phyloP scores from a whole-genome alignment of 1,140 invertebrate genomes.

The Ruditapes philippinarum region DNA sequence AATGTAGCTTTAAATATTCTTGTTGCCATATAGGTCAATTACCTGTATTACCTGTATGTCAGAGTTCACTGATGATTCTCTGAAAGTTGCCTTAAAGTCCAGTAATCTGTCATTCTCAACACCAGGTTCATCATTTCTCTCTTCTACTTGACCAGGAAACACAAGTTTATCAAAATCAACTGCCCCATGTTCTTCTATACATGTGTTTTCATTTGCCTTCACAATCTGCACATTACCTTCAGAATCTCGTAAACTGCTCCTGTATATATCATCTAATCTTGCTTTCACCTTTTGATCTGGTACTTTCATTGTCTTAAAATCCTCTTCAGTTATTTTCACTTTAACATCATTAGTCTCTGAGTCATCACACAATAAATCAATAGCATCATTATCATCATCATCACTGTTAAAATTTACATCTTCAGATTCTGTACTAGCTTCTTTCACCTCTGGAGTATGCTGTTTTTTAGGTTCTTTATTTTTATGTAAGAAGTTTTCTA shows the following conservation, averaged over 20 bases:
- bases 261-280: conserved; percentile 44
- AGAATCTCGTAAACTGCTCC: conserved; percentile 34
- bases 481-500: conserved; percentile 48
- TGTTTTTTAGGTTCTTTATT: not conserved
- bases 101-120: conserved; percentile 26
- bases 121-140: not conserved
- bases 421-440: not conserved
- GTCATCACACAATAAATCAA: conserved; percentile 14
- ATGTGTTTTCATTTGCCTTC: not conserved
- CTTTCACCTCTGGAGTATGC: too few species aligned
- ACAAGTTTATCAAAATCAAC: conserved; percentile 23
- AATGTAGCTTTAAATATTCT: not conserved
- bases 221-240: conserved; percentile 18
- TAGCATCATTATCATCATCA: conserved; percentile 52
- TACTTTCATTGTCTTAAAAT: not conserved
- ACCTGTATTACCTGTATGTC: not conserved
- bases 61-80: not conserved
- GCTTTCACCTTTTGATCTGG: not conserved
- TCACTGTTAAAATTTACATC: conserved; percentile 17
- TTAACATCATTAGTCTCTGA: conserved; percentile 36
- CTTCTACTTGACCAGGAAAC: conserved; percentile 55
- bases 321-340: conserved; percentile 30
- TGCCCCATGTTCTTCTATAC: conserved; percentile 7
- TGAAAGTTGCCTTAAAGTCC: conserved; percentile 57
- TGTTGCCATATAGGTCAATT: too few species aligned